phyloP scores from a whole-genome alignment of 2,113 vertebrate species.

The Macrotus californicus region DNA sequence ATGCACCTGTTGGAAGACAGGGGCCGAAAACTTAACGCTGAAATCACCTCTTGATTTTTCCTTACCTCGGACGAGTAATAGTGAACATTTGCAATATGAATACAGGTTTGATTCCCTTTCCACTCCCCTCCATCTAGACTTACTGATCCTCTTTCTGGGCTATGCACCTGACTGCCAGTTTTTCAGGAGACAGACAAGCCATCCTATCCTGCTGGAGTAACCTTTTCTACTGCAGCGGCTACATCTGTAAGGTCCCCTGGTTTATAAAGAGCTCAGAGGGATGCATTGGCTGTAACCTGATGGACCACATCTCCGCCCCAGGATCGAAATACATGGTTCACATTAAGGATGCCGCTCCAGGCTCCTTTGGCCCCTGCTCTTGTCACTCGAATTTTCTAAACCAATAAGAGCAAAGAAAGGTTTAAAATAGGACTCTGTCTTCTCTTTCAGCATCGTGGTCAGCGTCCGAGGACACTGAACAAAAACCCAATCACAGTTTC shows the following conservation, averaged over 20 bases:
- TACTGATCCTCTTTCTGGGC: slow-evolving; percentile 13
- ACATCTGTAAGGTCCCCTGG: neutral
- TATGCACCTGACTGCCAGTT: slow-evolving; percentile 17
- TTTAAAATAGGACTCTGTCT: neutral
- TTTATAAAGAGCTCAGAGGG: neutral
- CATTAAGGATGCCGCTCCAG: neutral
- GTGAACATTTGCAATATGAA: neutral
- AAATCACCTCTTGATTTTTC: slow-evolving; percentile 17
- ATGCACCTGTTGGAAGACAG: slow-evolving; percentile 64
- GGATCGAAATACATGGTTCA: neutral
- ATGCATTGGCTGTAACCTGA: neutral
- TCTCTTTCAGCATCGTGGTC: slow-evolving; percentile 69
- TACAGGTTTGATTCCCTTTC: neutral
- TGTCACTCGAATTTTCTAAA: slow-evolving; percentile 48
- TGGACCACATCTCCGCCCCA: neutral
- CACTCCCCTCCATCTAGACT: neutral
- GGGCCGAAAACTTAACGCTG: slow-evolving; percentile 48
- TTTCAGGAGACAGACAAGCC: slow-evolving; percentile 34
- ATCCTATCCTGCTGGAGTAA: slow-evolving; percentile 2
- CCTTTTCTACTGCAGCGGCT: slow-evolving; percentile 35
- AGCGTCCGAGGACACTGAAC: neutral
- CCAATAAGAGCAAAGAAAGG: slow-evolving; percentile 20
- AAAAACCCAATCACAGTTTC: neutral
- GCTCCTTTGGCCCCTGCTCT: slow-evolving; percentile 26
- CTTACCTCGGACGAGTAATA: neutral